Percentiles rank a stretch among this genome's conserved stretches.
Evolutionary conservation across 2,113 vertebrate genomes (phyloP).

Genomic region (Malurus elegans): DNA sequence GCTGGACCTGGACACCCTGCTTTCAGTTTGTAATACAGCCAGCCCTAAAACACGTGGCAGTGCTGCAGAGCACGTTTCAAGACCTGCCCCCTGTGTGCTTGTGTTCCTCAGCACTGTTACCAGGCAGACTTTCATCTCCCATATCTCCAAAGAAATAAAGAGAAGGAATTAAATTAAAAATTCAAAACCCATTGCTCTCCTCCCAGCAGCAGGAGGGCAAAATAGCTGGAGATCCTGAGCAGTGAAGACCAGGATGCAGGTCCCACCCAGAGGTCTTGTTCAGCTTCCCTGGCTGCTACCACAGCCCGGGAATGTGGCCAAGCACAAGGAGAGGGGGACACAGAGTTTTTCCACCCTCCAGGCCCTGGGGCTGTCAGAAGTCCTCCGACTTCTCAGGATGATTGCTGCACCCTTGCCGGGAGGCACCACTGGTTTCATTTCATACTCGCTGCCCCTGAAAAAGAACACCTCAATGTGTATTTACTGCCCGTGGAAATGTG

Average conservation of each 20-base stretch:
- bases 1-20: not conserved
- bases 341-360: not conserved
- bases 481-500: not conserved
- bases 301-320: not conserved
- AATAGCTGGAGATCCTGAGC: not conserved
- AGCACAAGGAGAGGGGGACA: not conserved
- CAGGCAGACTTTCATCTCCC: not conserved
- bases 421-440: not conserved
- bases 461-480: not conserved
- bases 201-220: not conserved
- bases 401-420: not conserved
- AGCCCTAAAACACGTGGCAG: not conserved
- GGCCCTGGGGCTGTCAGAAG: not conserved
- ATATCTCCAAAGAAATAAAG: constrained; percentile 1
- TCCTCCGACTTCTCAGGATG: not conserved
- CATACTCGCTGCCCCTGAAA: not conserved
- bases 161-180: constrained; percentile 12
- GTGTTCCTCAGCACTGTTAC: not conserved
- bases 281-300: not conserved
- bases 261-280: not conserved
- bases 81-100: not conserved
- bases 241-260: not conserved
- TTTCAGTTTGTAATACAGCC: not conserved
- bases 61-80: not conserved
- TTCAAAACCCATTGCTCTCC: not conserved